These are phyloP conservation scores for Charina bottae DNA, from an alignment of 2,113 vertebrate genomes.

Conservation along the genomic window DNA sequence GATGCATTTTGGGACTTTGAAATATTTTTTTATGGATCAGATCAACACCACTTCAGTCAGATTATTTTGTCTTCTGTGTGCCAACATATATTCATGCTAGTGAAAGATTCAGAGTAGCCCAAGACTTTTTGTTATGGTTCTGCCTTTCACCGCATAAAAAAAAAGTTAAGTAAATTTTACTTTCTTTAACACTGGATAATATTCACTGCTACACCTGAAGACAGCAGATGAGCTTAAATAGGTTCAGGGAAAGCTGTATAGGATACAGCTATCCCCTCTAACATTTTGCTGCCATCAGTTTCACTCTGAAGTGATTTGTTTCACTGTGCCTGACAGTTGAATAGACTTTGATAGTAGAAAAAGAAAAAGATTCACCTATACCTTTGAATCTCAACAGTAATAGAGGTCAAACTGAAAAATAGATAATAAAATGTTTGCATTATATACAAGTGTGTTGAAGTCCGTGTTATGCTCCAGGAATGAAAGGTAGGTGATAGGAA, in stretches of 20 bases:
- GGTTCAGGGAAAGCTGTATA: not conserved
- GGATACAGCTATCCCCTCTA: not conserved
- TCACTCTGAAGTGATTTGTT: not conserved
- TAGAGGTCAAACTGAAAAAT: not conserved
- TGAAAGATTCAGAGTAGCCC: not conserved
- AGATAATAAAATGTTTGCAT: not conserved
- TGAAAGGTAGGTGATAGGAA: not conserved
- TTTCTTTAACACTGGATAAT: not conserved
- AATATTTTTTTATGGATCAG: not conserved
- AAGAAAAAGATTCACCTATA: not conserved
- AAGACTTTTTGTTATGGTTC: not conserved
- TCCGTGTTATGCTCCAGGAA: not conserved
- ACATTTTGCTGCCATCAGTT: not conserved
- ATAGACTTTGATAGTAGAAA: not conserved
- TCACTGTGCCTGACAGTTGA: not conserved
- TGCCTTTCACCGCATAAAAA: not conserved
- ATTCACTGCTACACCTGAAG: not conserved
- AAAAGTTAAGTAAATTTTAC: not conserved
- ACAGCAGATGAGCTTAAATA: not conserved
- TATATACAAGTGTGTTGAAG: not conserved
- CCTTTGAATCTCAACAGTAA: not conserved
- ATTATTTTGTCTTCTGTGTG: not conserved
- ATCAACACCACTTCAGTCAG: not conserved
- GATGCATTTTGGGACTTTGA: constrained; percentile 42
- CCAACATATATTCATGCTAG: not conserved